A percentile compares a stretch with the other conserved stretches of the same genome.
Conservation (phyloP, 2,797 vertebrate genomes). For the Benthosema pterotum region DNA sequence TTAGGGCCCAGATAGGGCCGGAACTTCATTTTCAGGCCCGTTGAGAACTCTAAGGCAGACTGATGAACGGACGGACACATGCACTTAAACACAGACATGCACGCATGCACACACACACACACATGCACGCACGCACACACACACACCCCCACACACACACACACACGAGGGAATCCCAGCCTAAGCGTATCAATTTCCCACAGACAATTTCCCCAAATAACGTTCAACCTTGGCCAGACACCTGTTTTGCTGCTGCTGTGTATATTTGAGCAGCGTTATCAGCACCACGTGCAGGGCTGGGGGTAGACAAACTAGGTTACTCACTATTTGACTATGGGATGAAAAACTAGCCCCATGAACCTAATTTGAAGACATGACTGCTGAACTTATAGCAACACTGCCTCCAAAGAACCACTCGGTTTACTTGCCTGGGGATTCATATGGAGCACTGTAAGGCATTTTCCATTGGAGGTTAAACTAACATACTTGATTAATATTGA, state of each 20-base stretch:
- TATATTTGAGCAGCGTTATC: conserved; percentile 14
- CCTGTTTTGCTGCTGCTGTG: conserved; percentile 2
- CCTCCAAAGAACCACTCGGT: conserved; percentile 6
- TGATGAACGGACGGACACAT: conserved; percentile 1
- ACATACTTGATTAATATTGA: too few relatives aligned
- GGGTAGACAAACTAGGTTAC: conserved; percentile 3
- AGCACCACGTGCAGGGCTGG: neutral
- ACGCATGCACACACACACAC: neutral
- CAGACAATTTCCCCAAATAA: neutral
- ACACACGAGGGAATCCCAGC: conserved; percentile 34
- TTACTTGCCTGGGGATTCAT: too few relatives aligned
- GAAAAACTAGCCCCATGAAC: conserved; percentile 14
- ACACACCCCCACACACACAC: neutral
- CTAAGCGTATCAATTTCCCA: conserved; percentile 1
- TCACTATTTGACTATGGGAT: conserved; percentile 29
- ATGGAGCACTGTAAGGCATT: too few relatives aligned
- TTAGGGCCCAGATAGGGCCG: too few relatives aligned
- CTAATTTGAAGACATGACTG: neutral
- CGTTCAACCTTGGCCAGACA: conserved; percentile 11
- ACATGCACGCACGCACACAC: neutral
- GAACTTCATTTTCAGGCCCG: too few relatives aligned
- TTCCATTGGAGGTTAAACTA: too few relatives aligned
- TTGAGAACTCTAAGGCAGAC: too few relatives aligned
- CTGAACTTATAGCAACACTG: conserved; percentile 14
- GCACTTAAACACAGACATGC: neutral